Evolutionary conservation across 2,797 vertebrate species (phyloP).

Genomic region (Pseudochaenichthys georgianus): DNA sequence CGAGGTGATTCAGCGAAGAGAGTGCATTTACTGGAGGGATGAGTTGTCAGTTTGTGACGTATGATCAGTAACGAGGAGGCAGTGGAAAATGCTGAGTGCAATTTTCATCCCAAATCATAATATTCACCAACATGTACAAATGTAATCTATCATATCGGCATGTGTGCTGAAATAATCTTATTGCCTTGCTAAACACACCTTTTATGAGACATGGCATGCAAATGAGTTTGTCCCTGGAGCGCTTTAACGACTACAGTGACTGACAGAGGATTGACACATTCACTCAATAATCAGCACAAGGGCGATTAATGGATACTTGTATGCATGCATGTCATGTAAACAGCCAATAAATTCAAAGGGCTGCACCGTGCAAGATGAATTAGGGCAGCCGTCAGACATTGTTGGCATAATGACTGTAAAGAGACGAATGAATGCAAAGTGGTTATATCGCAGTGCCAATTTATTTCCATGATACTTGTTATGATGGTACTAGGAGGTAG

Average conservation of each 20-base stretch:
- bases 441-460: neutral
- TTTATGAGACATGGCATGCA: constrained; percentile 33
- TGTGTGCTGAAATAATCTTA: neutral
- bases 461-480: constrained; percentile 23
- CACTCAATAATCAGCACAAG: constrained; percentile 41
- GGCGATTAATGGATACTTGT: constrained; percentile 47
- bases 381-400: constrained; percentile 41
- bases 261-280: constrained; percentile 29
- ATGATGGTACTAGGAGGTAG: constrained; percentile 41
- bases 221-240: constrained; percentile 23
- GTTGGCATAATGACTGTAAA: constrained; percentile 46
- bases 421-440: constrained; percentile 45
- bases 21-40: constrained; percentile 14
- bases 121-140: constrained; percentile 20
- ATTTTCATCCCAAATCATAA: constrained; percentile 4
- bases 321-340: constrained; percentile 47
- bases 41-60: constrained; percentile 34
- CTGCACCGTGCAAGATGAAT: constrained; percentile 52
- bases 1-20: constrained; percentile 26
- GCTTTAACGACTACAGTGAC: constrained; percentile 11
- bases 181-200: constrained; percentile 21
- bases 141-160: constrained; percentile 17
- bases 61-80: neutral
- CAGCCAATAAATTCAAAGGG: constrained; percentile 51
- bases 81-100: neutral